Evolutionary conservation across 2,113 vertebrate genomes (phyloP).

Genomic region (Hemiprocne comata): DNA sequence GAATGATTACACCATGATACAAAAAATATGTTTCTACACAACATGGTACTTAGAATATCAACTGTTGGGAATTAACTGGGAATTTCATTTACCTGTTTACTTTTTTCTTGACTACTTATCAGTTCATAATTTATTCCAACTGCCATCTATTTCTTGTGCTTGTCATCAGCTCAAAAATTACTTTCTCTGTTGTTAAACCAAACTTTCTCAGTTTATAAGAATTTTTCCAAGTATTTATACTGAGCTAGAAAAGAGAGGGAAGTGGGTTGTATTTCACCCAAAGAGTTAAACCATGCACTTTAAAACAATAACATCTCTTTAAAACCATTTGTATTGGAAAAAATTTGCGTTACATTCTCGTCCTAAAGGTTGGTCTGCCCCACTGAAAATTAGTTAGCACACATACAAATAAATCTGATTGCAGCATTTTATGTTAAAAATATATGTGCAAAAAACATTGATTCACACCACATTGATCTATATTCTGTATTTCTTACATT

Average conservation of each 20-base stretch:
- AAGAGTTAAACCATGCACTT: not conserved
- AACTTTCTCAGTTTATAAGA: not conserved
- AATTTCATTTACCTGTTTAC: not conserved
- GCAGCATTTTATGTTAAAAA: accelerated
- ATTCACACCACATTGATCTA: not conserved
- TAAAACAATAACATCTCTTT: not conserved
- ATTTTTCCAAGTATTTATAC: not conserved
- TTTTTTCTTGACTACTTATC: not conserved
- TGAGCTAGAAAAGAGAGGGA: not conserved
- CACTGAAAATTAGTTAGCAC: not conserved
- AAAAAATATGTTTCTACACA: not conserved
- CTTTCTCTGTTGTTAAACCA: not conserved
- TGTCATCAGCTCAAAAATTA: not conserved
- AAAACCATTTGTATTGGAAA: not conserved
- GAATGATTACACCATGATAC: not conserved
- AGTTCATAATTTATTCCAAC: not conserved
- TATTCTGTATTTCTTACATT: not conserved
- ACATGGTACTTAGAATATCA: not conserved
- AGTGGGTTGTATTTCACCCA: not conserved
- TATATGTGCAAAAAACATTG: not conserved
- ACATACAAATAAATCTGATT: not conserved
- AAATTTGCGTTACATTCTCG: not conserved
- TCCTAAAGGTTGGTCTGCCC: not conserved
- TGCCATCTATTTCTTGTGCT: not conserved
- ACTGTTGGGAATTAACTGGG: not conserved